These are phyloP conservation scores for Protobothrops flavoviridis DNA, from an alignment of 2,113 vertebrate genomes.

Conservation along the genomic window DNA sequence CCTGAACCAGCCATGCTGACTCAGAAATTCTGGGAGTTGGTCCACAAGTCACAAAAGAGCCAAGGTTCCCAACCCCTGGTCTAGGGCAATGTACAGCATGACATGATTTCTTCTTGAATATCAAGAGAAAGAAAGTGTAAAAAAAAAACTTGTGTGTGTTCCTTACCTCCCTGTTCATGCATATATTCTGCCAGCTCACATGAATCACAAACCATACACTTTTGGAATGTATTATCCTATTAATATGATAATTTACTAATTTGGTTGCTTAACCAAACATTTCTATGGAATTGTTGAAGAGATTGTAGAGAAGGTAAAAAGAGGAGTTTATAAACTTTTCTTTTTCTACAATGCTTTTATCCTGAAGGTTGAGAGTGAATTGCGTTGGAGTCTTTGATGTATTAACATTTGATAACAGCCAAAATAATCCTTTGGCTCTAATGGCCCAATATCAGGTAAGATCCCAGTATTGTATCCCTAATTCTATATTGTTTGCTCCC, in stretches of 20 bases:
- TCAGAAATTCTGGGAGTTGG: too few species aligned
- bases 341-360: slow-evolving; percentile 48
- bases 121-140: background rate
- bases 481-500: background rate
- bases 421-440: slow-evolving; percentile 95
- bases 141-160: background rate
- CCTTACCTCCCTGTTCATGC: background rate
- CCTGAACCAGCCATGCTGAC: too few species aligned
- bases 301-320: background rate
- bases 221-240: background rate
- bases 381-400: slow-evolving; percentile 97
- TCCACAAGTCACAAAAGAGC: too few species aligned
- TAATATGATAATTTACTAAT: background rate
- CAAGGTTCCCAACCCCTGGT: background rate
- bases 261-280: background rate
- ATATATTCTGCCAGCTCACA: background rate
- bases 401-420: slow-evolving; percentile 98
- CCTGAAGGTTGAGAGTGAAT: slow-evolving; percentile 92
- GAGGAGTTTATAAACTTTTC: slow-evolving; percentile 1
- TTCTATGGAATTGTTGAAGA: background rate
- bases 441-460: slow-evolving; percentile 99
- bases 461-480: background rate
- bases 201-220: background rate
- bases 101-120: background rate
- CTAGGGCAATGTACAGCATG: background rate